These are phyloP conservation scores for Fragum fragum DNA, from an alignment of 2,888 invertebrate species.

Conservation along the genomic window DNA sequence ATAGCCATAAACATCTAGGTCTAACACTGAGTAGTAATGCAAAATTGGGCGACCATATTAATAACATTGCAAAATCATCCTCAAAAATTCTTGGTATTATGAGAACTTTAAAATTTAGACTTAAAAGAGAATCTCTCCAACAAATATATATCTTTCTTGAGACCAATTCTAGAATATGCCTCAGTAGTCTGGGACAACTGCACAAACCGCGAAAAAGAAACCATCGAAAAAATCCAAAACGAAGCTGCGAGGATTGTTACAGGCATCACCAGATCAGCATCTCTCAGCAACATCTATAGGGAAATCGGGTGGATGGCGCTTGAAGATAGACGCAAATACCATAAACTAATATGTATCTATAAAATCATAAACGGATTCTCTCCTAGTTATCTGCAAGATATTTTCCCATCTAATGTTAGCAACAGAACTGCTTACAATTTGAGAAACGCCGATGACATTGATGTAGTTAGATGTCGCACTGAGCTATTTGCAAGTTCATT, in stretches of 20 bases:
- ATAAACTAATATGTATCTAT: no score
- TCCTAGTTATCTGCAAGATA: background rate
- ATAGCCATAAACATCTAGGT: background rate
- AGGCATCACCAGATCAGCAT: background rate
- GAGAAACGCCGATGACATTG: background rate
- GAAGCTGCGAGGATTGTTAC: slow-evolving; percentile 10
- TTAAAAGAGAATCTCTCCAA: background rate
- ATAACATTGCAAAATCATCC: background rate
- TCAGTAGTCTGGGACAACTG: background rate
- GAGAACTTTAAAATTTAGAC: background rate
- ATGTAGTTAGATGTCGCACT: background rate
- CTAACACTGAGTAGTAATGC: no score
- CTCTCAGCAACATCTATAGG: background rate
- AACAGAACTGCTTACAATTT: background rate
- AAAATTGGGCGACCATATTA: background rate
- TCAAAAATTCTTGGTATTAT: background rate
- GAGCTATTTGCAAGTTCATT: background rate
- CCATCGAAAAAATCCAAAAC: background rate
- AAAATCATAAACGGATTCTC: background rate
- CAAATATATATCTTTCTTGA: background rate
- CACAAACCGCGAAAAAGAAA: no score
- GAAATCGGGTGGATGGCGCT: slow-evolving; percentile 12
- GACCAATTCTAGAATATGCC: slow-evolving; percentile 1
- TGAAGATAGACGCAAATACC: background rate
- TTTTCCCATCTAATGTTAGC: background rate